Evolutionary conservation across 2,888 invertebrate genomes (phyloP), one percentile per base, ranked within the genome.

Genomic region (Ctena decussata): DNA sequence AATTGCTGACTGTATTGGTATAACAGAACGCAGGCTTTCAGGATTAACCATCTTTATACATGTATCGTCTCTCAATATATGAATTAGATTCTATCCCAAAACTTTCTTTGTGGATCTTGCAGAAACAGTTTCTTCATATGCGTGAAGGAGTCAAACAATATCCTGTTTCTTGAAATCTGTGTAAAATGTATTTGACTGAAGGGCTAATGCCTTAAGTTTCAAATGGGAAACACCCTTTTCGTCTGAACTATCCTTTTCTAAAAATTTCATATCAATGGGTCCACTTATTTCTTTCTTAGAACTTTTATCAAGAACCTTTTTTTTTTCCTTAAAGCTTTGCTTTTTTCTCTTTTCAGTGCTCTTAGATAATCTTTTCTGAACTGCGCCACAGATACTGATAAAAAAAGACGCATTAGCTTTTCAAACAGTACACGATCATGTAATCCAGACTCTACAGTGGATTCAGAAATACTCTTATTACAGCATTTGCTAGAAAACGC

Each of bases 291-390:
- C 57, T 24, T 44, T 41, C 49, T 74, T 84, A 32, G 27, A 21
- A 11, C 46, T 65, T 60, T 80, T 84, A 32, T 84, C 60, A 39
- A 77, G 37, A 69, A 84, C 77, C 41, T 80, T 77, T 80, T n/a
- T n/a, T n/a, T n/a, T n/a, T 74, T 80, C 15, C 77, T 73, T 18
- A 84, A 30, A 27, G 85, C 74, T 35, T 75, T 75, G 11, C 78
- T 74, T 24, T 85, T 81, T 81, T 81, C 81, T 71, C 74, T 77
- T 53, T 78, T 73, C 6, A 80, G 0, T 39, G 37, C 39, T 37
- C 74, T 37, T 0, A 85, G 60, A 65, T 85, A 78, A 44, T 81
- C 78, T 57, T 69, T 70, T 12, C 81, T 37, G 12, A 85, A 76
- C 39, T 83, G 76, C 37, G 76, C 70, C 27, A 83, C 39, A 39